Percentiles rank a stretch among this genome's conserved stretches.
phyloP scores from a whole-genome alignment of 2,888 invertebrate genomes.

The Sarcophaga variegata region DNA sequence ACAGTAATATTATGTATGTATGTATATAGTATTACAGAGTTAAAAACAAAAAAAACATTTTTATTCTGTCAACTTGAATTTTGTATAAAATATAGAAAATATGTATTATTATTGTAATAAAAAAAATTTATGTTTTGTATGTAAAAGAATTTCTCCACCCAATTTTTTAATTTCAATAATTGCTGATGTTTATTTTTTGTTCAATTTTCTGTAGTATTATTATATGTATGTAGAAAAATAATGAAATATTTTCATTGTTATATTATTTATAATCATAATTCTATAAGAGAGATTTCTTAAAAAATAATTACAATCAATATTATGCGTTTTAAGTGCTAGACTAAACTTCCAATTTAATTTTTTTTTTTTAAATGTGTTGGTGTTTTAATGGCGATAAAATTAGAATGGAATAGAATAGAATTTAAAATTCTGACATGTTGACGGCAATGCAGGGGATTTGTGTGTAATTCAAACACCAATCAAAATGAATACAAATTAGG shows the following conservation, averaged over 20 bases:
- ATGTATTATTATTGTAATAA: conserved; percentile 34
- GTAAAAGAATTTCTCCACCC: conserved; percentile 80
- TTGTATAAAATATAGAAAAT: conserved; percentile 29
- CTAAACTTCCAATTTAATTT: neutral
- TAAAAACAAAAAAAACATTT: neutral
- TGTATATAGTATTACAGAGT: neutral
- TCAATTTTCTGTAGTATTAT: conserved; percentile 42
- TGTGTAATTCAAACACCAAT: conserved; percentile 63
- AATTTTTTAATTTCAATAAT: conserved; percentile 75
- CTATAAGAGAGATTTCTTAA: conserved; percentile 43
- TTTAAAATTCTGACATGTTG: neutral
- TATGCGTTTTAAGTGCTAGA: conserved; percentile 46
- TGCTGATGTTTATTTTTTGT: conserved; percentile 33
- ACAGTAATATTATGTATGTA: conserved; percentile 22
- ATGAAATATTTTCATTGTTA: conserved; percentile 34
- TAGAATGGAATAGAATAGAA: neutral
- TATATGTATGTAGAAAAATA: conserved; percentile 28
- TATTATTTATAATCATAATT: conserved; percentile 33
- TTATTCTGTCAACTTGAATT: conserved; percentile 39
- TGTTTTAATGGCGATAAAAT: neutral
- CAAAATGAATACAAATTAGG: conserved; percentile 74
- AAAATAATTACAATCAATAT: conserved; percentile 38
- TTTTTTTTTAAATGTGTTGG: conserved; percentile 3
- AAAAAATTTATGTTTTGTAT: conserved; percentile 33
- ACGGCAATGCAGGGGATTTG: neutral